Conservation (phyloP, 2,797 vertebrate genomes). For the Alca torda region DNA sequence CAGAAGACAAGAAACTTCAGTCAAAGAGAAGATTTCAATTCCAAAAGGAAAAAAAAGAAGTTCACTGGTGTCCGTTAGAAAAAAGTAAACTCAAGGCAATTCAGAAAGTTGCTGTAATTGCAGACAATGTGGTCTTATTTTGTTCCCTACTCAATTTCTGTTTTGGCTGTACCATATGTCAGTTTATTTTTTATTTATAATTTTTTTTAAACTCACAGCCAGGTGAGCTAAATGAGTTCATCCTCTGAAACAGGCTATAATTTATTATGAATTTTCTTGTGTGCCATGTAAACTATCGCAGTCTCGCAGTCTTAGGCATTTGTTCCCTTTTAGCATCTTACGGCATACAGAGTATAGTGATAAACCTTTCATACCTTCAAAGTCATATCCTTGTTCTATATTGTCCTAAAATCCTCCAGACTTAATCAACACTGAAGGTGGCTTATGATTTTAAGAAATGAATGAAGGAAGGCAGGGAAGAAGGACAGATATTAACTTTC, state of each 20-base stretch:
- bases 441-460: neutral
- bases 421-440: neutral
- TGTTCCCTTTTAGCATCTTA: neutral
- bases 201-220: neutral
- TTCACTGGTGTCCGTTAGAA: neutral
- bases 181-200: slow-evolving; percentile 21
- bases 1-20: neutral
- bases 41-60: neutral
- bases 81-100: neutral
- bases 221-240: neutral
- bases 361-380: neutral
- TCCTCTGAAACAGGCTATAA: neutral
- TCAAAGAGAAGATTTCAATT: neutral
- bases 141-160: neutral
- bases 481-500: neutral
- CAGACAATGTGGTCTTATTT: neutral
- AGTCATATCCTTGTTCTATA: neutral
- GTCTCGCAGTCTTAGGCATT: neutral
- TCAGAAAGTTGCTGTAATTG: slow-evolving; percentile 4
- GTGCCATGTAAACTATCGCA: neutral
- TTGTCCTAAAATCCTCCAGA: neutral
- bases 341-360: neutral
- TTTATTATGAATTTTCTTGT: neutral
- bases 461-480: neutral
- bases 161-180: neutral